Percentiles rank a stretch among this genome's conserved stretches.
Evolutionary conservation across 1,140 invertebrate species (phyloP).

Genomic region (Lepidurus arcticus): DNA sequence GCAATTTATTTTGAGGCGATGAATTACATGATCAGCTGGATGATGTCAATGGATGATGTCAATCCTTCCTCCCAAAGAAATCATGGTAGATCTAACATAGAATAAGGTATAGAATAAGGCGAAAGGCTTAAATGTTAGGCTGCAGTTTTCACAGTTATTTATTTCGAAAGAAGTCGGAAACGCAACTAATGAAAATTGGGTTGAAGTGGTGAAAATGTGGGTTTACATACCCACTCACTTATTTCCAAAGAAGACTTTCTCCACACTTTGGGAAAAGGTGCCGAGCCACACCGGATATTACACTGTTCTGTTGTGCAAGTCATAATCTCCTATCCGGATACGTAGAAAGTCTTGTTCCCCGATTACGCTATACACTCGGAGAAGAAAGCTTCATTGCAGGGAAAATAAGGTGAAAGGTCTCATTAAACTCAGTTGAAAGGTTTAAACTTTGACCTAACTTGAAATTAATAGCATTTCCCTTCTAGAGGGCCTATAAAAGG

Average conservation of each 20-base stretch:
- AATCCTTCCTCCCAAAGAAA: no score
- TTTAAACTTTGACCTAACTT: background rate
- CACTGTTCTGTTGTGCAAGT: background rate
- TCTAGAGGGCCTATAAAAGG: background rate
- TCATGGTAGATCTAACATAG: no score
- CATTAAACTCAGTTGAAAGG: background rate
- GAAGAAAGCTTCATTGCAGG: no score
- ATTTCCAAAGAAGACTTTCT: background rate
- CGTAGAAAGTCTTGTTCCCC: background rate
- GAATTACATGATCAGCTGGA: no score
- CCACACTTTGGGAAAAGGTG: background rate
- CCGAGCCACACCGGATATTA: background rate
- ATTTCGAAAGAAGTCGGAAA: no score
- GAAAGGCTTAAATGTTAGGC: no score
- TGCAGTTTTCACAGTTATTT: no score
- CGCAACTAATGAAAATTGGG: no score
- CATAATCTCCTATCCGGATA: background rate
- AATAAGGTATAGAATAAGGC: no score
- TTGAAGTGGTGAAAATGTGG: background rate
- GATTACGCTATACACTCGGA: no score
- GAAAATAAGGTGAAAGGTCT: background rate
- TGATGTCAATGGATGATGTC: no score
- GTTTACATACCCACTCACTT: background rate
- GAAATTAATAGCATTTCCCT: background rate
- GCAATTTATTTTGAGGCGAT: no score